Evolutionary conservation across 2,797 vertebrate species (phyloP), one percentile per base, ranked within the genome.

Genomic region (Silurus aristotelis): DNA sequence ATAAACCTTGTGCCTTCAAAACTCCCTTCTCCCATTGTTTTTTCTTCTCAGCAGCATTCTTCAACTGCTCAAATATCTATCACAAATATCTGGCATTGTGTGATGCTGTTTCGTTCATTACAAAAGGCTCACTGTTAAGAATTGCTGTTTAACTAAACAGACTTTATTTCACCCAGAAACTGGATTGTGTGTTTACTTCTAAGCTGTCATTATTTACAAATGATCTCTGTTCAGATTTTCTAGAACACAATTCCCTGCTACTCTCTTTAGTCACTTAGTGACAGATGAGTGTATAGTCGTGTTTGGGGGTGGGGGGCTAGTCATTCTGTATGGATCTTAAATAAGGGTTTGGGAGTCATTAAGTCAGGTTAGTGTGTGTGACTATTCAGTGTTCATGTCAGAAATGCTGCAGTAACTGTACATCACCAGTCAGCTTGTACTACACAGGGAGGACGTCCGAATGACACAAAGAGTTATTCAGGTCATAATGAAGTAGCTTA

Each of bases 381-480:
- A 82, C 82, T 70, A 67, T 71, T 56, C 58, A 64, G 20, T 63
- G 68, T 43, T 87, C 71, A 79, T 87, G 87, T 89, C 87, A 88
- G 46, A 85, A 79, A 71, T 76, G 64, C 56, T 90, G 78, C 66
- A 52, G 82, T 86, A 64, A 87, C 83, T 77, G 89, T 85, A 85
- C 75, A 87, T 90, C 89, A 89, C 76, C 84, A 86, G 81, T 78
- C 85, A 71, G 85, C 68, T 82, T 68, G 70, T 83, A 80, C 81
- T 84, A 79, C 82, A 61, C 68, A 27, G 85, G 86, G 89, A 89
- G 67, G 88, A 90, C 91, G 91, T 91, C 92, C 91, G 92, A 94
- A 93, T 92, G 95, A 95, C 95, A 94, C 93, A 93, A 95, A 95
- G 92, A 95, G 93, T 97, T 96, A 96, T 95, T 96, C 94, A 91